phyloP scores from a whole-genome alignment of 2,888 invertebrate species.

The Rugalucina vietnamica region DNA sequence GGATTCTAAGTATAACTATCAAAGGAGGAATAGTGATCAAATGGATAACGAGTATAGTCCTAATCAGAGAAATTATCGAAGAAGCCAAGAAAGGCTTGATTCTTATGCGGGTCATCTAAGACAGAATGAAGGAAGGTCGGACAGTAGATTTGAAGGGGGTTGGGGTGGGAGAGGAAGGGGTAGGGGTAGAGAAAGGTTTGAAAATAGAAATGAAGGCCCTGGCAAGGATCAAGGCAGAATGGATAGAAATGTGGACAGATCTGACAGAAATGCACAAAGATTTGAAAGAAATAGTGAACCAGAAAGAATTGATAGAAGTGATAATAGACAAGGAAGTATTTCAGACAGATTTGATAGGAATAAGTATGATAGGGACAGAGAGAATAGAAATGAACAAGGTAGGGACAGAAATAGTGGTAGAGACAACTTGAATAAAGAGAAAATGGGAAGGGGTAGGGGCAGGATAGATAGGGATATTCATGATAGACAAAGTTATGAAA shows the following conservation, averaged over 20 bases:
- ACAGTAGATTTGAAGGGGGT: constrained; percentile 46
- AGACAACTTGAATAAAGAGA: not conserved
- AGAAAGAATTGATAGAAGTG: not conserved
- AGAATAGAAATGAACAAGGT: not conserved
- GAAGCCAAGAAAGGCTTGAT: not conserved
- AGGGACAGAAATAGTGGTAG: not conserved
- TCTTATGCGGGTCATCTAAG: constrained; percentile 12
- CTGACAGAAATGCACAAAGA: not conserved
- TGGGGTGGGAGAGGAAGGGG: constrained; percentile 37
- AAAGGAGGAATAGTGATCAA: not conserved
- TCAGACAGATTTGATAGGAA: not conserved
- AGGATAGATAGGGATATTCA: constrained; percentile 36
- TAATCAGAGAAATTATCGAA: not conserved
- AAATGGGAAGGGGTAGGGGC: not conserved
- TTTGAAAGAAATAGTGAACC: not conserved
- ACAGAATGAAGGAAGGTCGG: constrained; percentile 46
- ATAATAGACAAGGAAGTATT: too few relatives aligned
- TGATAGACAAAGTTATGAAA: constrained; percentile 28
- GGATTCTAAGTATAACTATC: constrained; percentile 24
- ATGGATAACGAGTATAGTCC: constrained; percentile 31
- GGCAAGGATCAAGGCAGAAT: constrained; percentile 32
- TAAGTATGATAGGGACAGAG: not conserved
- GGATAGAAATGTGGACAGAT: not conserved
- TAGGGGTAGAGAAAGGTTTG: constrained; percentile 30
- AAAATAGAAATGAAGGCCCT: constrained; percentile 19